Evolutionary conservation across 2,888 invertebrate genomes (phyloP), one percentile per base, ranked within the genome.

Genomic region (Heliconius sara): DNA sequence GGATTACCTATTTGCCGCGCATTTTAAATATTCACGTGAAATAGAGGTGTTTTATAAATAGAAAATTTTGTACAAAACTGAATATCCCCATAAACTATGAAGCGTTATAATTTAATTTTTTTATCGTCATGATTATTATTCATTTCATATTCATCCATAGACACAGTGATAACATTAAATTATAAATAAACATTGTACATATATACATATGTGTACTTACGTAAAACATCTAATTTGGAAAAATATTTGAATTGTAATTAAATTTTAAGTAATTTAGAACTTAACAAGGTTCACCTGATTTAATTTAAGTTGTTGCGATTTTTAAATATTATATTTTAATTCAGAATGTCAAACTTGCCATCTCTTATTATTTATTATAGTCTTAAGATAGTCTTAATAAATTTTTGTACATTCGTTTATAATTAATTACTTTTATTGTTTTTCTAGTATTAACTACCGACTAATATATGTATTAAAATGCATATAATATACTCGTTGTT

Each of bases 1-100:
- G 97, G 97, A 10, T 89, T 95, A 81, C 96, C 96, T 70, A 95
- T 96, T 85, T 97, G 97, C 90, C 94, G 95, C 87, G 96, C 96
- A 57, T 97, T 97, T 85, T 96, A 95, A 83, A 73, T 76, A 43
- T 43, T 39, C 16, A n/a, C 25, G 13, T 75, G 22, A 39, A 73
- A 9, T 34, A 27, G 16, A 27, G 5, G 4, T 13, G 39, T 73
- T 39, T 52, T 67, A 57, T 52, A 67, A 27, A 57, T 68, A 47
- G 60, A 27, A 76, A 71, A 71, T 73, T 52, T 52, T 60, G 60
- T 73, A 73, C 73, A 73, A 73, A 73, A n/a, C 13, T 39, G 60
- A 0, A 13, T 34, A 60, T n/a, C 16, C 9, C 9, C 34, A 0
- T 57, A 30, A 30, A 72, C 57, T 7, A 57, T n/a, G 1, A 22